phyloP scores from a whole-genome alignment of 92 coral and sea anemone genomes.

The Phenganax marumi region DNA sequence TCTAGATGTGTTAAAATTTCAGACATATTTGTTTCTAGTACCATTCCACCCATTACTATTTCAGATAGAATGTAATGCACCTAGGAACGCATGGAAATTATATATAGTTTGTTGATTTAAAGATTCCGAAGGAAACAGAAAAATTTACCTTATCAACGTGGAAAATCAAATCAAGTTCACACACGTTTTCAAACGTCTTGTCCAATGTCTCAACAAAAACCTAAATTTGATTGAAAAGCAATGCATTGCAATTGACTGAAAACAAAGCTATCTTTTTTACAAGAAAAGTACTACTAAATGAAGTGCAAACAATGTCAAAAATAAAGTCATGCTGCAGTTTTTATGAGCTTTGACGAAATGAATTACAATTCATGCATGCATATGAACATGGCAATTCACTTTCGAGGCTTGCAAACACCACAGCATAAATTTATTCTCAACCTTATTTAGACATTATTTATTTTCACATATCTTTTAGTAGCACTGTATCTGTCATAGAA shows the following conservation, averaged over 20 bases:
- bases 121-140: neutral
- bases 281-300: too few species aligned
- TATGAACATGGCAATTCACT: too few species aligned
- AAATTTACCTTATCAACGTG: slow-evolving; percentile 89
- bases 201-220: slow-evolving; percentile 98
- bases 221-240: slow-evolving; percentile 41
- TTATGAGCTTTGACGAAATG: too few species aligned
- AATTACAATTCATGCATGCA: too few species aligned
- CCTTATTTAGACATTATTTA: too few species aligned
- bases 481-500: too few species aligned
- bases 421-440: too few species aligned
- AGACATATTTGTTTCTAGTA: slow-evolving; percentile 96
- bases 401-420: too few species aligned
- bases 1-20: slow-evolving; percentile 96
- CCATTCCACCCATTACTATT: slow-evolving; percentile 99
- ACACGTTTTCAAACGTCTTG: slow-evolving; percentile 97
- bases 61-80: slow-evolving; percentile 87
- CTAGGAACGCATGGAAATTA: slow-evolving; percentile 32
- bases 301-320: too few species aligned
- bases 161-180: slow-evolving; percentile 93
- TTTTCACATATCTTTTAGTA: too few species aligned
- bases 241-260: neutral
- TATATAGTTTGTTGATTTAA: neutral
- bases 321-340: too few species aligned
- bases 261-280: too few species aligned